Conservation (phyloP, 2,888 invertebrate genomes). For the Nemurella pictetii region DNA sequence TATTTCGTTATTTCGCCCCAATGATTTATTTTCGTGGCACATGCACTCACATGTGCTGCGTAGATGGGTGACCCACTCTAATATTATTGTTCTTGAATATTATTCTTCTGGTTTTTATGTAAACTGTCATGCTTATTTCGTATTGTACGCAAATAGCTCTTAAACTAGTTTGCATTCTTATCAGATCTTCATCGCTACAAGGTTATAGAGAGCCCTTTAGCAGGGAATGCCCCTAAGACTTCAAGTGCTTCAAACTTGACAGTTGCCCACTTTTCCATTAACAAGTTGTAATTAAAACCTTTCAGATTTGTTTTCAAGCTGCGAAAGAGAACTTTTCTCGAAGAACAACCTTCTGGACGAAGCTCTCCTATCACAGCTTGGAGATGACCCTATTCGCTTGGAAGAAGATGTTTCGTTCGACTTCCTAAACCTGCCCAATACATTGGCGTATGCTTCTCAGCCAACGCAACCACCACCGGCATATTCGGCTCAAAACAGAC, state of each 20-base stretch:
- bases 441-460: slow-evolving; percentile 45
- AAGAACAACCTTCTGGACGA: slow-evolving; percentile 58
- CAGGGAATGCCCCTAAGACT: background rate
- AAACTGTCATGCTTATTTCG: background rate
- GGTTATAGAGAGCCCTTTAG: background rate
- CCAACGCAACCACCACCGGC: slow-evolving; percentile 40
- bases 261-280: too few relatives aligned
- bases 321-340: slow-evolving; percentile 68
- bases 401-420: slow-evolving; percentile 55
- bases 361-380: slow-evolving; percentile 53
- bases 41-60: background rate
- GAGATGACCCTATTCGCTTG: slow-evolving; percentile 55
- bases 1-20: slow-evolving; percentile 20
- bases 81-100: background rate
- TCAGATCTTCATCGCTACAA: background rate
- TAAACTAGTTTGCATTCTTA: slow-evolving; percentile 24
- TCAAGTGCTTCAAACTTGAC: background rate
- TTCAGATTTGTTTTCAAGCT: slow-evolving; percentile 67
- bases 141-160: background rate
- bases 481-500: slow-evolving; percentile 42
- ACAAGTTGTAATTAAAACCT: slow-evolving; percentile 45
- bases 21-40: background rate
- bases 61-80: background rate
- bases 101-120: background rate
- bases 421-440: slow-evolving; percentile 51